Conservation (phyloP, 2,888 invertebrate species). For the Pyrochroa serraticornis region DNA sequence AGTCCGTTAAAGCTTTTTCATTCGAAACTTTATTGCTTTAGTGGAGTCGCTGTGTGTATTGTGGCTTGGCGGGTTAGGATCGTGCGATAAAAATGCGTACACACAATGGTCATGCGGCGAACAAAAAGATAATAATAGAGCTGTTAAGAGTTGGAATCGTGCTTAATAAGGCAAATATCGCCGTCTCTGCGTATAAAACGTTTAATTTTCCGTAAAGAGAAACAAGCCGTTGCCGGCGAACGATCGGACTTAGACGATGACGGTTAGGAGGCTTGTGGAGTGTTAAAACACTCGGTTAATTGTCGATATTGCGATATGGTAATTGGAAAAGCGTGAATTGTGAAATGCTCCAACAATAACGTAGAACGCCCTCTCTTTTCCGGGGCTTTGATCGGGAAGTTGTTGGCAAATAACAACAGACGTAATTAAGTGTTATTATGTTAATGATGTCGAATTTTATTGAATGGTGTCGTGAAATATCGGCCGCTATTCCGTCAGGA, state of each 20-base stretch:
- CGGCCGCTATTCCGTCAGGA: constrained; percentile 2
- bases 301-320: constrained; percentile 12
- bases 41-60: constrained; percentile 18
- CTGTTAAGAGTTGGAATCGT: constrained; percentile 33
- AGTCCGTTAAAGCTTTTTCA: constrained; percentile 9
- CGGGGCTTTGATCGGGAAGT: not conserved
- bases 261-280: not conserved
- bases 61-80: constrained; percentile 16
- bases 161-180: constrained; percentile 41
- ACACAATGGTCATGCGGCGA: constrained; percentile 26
- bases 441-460: constrained; percentile 4
- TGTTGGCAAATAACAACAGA: not conserved
- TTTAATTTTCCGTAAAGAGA: constrained; percentile 40
- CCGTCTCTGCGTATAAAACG: constrained; percentile 34
- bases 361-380: not conserved
- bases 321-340: constrained; percentile 12
- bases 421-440: constrained; percentile 13
- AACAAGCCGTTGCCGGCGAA: constrained; percentile 22
- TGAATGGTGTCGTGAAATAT: constrained; percentile 10
- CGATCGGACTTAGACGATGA: no score
- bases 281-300: constrained; percentile 16
- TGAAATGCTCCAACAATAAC: not conserved
- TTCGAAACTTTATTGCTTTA: constrained; percentile 21
- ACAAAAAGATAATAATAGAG: constrained; percentile 42
- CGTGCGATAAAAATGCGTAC: constrained; percentile 26